Conservation (phyloP, 2,888 invertebrate genomes). For the Muscina levida region DNA sequence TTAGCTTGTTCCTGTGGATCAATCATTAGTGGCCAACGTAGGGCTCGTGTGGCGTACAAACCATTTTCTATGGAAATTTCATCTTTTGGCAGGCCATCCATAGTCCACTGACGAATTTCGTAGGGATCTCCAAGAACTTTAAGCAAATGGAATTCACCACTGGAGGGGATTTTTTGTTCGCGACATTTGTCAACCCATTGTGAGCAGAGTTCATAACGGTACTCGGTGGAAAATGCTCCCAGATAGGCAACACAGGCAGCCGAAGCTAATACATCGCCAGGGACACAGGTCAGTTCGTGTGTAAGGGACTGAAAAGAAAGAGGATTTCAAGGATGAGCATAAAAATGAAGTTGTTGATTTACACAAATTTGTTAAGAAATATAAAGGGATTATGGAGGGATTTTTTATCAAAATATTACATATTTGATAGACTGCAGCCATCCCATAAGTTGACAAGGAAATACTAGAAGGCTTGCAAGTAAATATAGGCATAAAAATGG, state of each 20-base stretch:
- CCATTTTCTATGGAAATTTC: constrained; percentile 95
- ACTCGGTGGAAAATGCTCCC: constrained; percentile 91
- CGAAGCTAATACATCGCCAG: constrained; percentile 93
- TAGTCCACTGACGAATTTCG: constrained; percentile 94
- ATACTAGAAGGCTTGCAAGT: too few relatives aligned
- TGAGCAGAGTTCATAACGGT: constrained; percentile 84
- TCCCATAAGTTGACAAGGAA: too few relatives aligned
- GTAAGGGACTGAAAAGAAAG: constrained; percentile 82
- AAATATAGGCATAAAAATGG: too few relatives aligned
- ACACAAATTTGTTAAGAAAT: too few relatives aligned
- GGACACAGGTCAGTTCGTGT: constrained; percentile 85
- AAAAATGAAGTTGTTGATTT: not conserved
- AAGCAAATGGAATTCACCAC: constrained; percentile 85
- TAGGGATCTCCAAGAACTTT: constrained; percentile 90
- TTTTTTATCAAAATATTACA: too few relatives aligned
- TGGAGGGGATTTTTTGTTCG: constrained; percentile 86
- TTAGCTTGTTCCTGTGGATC: constrained; percentile 98
- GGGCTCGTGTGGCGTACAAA: constrained; percentile 90
- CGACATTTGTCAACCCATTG: constrained; percentile 86
- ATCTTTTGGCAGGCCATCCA: constrained; percentile 93
- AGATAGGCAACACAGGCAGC: constrained; percentile 94
- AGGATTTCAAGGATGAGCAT: not conserved
- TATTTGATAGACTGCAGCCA: too few relatives aligned
- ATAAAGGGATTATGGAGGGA: too few relatives aligned
- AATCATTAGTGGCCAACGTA: constrained; percentile 94